These are phyloP conservation scores for Chiloscyllium plagiosum DNA, from an alignment of 2,113 vertebrate species.

Conservation along the genomic window DNA sequence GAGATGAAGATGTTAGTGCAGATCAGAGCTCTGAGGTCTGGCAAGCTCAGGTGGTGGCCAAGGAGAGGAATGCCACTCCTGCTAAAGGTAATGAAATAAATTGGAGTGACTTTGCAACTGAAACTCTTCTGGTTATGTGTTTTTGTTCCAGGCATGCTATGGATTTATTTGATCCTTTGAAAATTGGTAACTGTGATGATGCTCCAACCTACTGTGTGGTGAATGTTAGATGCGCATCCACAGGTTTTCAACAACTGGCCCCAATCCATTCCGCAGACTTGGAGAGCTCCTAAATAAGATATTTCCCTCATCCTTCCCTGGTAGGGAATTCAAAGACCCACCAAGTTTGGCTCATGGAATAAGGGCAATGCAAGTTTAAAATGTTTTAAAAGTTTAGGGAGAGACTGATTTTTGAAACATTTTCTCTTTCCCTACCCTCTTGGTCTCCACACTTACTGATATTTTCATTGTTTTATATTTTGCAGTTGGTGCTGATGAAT, in stretches of 20 bases:
- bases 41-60: constrained; percentile 54
- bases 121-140: background rate
- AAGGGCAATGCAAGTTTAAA: background rate
- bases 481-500: background rate
- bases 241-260: background rate
- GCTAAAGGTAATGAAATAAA: constrained; percentile 33
- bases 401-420: background rate
- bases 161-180: background rate
- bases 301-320: background rate
- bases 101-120: background rate
- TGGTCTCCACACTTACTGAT: background rate
- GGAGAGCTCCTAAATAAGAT: background rate
- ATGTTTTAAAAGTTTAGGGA: background rate
- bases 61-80: constrained; percentile 51
- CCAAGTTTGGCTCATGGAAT: background rate
- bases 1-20: constrained; percentile 27
- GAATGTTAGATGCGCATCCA: background rate
- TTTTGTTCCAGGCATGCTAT: background rate
- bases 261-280: background rate
- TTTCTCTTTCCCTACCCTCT: background rate
- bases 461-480: background rate
- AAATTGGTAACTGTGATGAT: background rate
- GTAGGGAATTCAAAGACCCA: background rate
- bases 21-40: constrained; percentile 56
- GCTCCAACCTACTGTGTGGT: background rate